Conservation (phyloP, 2,113 vertebrate genomes). For the Grammomys dolichurus region DNA sequence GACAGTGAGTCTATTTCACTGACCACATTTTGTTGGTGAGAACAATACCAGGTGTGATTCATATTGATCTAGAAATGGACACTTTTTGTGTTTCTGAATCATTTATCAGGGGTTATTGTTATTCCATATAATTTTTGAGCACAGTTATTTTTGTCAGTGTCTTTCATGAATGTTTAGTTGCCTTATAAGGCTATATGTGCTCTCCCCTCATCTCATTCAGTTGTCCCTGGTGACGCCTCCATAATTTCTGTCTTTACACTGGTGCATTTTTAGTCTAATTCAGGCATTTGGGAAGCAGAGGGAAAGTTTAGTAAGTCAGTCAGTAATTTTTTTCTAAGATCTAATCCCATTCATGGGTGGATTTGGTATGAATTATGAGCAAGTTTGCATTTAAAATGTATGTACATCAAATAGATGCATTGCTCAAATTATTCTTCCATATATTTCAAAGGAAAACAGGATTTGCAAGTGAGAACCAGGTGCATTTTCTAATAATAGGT, state of each 20-base stretch:
- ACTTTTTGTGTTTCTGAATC: constrained; percentile 73
- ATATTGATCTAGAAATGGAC: constrained; percentile 64
- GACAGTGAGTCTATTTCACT: constrained; percentile 62
- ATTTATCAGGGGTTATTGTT: constrained; percentile 73
- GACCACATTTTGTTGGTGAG: constrained; percentile 53
- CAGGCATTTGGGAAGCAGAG: constrained; percentile 74
- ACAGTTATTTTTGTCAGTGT: constrained; percentile 79
- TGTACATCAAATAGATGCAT: constrained; percentile 62
- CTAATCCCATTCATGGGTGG: constrained; percentile 59
- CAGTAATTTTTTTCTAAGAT: constrained; percentile 62
- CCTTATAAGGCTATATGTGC: constrained; percentile 66
- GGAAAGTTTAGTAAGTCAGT: constrained; percentile 78
- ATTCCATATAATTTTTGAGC: constrained; percentile 70
- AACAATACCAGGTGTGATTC: constrained; percentile 64
- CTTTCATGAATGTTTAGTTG: constrained; percentile 69
- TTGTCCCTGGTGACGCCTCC: constrained; percentile 73
- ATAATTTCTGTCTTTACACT: constrained; percentile 76
- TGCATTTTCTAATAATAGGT: constrained; percentile 68
- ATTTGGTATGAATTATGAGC: constrained; percentile 60
- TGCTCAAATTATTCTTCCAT: constrained; percentile 66
- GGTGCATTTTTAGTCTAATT: constrained; percentile 74
- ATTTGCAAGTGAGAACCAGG: constrained; percentile 62
- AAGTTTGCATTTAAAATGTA: constrained; percentile 66
- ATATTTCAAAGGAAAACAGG: constrained; percentile 56
- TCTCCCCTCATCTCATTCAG: constrained; percentile 69